Evolutionary conservation across 2,888 invertebrate species (phyloP), one percentile per base, ranked within the genome.

Genomic region (Orchesellides sinensis): DNA sequence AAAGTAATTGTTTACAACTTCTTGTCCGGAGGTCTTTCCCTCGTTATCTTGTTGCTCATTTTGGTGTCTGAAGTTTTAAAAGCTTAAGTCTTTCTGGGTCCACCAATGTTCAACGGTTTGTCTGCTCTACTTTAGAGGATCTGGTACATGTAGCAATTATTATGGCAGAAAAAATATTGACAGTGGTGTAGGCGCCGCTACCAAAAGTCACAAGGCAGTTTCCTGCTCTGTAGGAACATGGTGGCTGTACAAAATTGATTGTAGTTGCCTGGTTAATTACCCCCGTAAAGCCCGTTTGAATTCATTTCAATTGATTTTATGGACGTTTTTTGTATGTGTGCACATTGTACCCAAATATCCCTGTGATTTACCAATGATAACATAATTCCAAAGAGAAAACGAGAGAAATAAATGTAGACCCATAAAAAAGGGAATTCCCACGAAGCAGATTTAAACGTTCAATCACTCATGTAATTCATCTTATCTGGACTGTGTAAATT

Each of bases 271-370:
- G 52, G 65, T 65, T 74, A 74, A 74, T 74, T 74, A 74, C 74
- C 65, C 65, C 52, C 74, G 65, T 74, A 74, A 74, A 74, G 73
- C 74, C 74, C 65, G 54, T 65, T 65, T 65, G 65, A 74, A 74
- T 65, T 74, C 74, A 74, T 65, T 74, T 54, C 74, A 74, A 74
- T 65, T 74, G 74, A 74, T 74, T 74, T 74, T 74, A 74, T 74
- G 74, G 63, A 74, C 40, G 74, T 74, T 74, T 74, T 19, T 32
- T 6, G 32, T 32, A 47, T 65, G 35, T 52, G 25, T 54, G 21
- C 74, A 35, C 65, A 45, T 27, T 65, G 49, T 61, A 61, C n/a
- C n/a, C n/a, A n/a, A n/a, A n/a, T 61, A 73, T 73, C 29, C 73
- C 29, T 21, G 61, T 63, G 29, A 73, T 73, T 73, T 54, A 73